Evolutionary conservation across 2,888 invertebrate species (phyloP), one percentile per base, ranked within the genome.

Genomic region (Tridacna crocea): DNA sequence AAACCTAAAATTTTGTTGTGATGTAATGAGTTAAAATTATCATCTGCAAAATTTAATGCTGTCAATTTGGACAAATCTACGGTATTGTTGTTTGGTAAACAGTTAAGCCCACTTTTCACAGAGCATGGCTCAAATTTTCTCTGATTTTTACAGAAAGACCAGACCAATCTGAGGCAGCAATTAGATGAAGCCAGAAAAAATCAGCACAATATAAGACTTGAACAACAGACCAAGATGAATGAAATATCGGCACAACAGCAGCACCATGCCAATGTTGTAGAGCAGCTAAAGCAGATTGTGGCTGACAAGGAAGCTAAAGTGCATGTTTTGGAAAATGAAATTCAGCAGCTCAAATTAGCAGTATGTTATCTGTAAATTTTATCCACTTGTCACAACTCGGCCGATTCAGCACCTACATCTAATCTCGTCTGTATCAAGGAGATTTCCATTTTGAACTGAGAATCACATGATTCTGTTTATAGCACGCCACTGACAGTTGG

Each of bases 251-350:
- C 90, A 70, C 91, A 91, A 80, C 87, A 89, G 15, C 93, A 93
- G 79, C 93, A 93, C 65, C 94, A 94, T 66, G 87, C 78, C 66
- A 93, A 93, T 74, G 85, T 92, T 11, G 92, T 94, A 36, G 92
- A 92, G 61, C 93, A 94, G 83, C 91, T 94, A 19, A 92, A 92
- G 80, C 75, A 82, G 46, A 93, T 94, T n/a, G 91, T 94, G 8
- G 86, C 90, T 2, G 93, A 94, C 70, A 93, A 92, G 77, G 94
- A 94, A 83, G 85, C 87, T 26, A 91, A 91, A 84, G 91, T 94
- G 12, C 89, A 92, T 78, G 85, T 84, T 13, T 81, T 94, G 24
- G 93, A 93, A 77, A 87, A 92, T 77, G 92, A 93, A 73, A 87
- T 94, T 10, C 84, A 90, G 68, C 90, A 92, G 78, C 84, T 92